Evolutionary conservation across 2,888 invertebrate species (phyloP).

Genomic region (Trichopria drosophilae): DNA sequence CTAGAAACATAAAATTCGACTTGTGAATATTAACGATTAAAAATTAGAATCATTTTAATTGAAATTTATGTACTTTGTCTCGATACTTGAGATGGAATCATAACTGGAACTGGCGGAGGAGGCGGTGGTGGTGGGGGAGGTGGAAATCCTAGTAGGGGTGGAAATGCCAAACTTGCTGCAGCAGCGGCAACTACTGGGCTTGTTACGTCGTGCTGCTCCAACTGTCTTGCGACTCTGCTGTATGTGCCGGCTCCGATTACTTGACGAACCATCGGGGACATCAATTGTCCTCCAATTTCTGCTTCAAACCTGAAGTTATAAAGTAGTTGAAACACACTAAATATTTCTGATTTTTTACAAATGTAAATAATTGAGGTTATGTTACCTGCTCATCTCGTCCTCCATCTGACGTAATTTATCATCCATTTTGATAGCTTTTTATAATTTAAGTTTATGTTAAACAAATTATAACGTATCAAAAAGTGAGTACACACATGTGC

Average conservation of each 20-base stretch:
- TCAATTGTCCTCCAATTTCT: constrained; percentile 73
- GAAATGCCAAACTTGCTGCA: constrained; percentile 57
- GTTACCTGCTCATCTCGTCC: constrained; percentile 85
- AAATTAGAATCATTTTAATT: constrained; percentile 12
- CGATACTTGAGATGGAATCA: constrained; percentile 72
- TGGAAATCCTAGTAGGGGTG: constrained; percentile 64
- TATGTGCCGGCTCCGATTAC: constrained; percentile 77
- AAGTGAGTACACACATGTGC: no score
- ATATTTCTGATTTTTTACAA: not conserved
- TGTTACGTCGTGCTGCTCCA: constrained; percentile 64
- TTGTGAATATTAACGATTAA: not conserved
- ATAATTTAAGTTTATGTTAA: not conserved
- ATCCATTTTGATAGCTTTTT: constrained; percentile 45
- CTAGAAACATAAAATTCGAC: constrained; percentile 33
- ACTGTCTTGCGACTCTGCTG: constrained; percentile 68
- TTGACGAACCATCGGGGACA: constrained; percentile 63
- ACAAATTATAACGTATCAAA: no score
- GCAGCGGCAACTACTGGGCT: constrained; percentile 51
- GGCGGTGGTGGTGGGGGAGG: constrained; percentile 70
- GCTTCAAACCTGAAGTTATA: constrained; percentile 76
- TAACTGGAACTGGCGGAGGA: constrained; percentile 68
- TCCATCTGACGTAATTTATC: constrained; percentile 80
- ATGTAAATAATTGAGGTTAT: constrained; percentile 15
- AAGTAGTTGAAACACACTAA: constrained; percentile 3
- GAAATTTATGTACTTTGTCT: constrained; percentile 52